Evolutionary conservation across 2,888 invertebrate genomes (phyloP), one percentile per base, ranked within the genome.

Genomic region (Leptinotarsa tumamoca): DNA sequence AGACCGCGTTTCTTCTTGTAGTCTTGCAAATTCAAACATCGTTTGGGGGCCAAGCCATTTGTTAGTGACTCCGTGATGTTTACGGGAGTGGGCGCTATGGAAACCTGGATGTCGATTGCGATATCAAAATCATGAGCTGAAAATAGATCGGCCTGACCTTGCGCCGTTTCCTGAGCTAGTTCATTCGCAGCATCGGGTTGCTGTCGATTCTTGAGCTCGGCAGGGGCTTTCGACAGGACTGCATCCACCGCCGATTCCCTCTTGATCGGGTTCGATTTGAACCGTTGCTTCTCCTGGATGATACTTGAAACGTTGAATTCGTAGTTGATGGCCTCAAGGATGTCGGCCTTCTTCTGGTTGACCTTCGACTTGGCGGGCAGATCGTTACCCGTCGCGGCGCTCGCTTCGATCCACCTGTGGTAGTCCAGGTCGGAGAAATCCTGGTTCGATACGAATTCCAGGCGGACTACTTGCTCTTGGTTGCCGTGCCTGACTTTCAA

Each of bases 381-480:
- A 1, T 89, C 88, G 77, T 89, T 87, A 13, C 89, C 89, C 86
- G 90, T 80, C 43, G 91, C 90, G 27, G 91, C 91, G 85, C 97
- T 95, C 0, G 96, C 93, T 83, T 96, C 95, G 80, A 94, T 91
- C 99, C 99, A 99, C 85, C 97, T 98, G 73, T 92, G 91, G 86
- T 96, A 99, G 87, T 99, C 99, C 2, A 92, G 92, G 51, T 98
- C 96, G 0, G 95, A 94, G 87, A 98, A 98, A 85, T 96, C 96
- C 84, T 96, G 95, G 90, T 99, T 99, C 27, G 98, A 98, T 27
- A 99, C 96, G 87, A 97, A 99, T 87, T 98, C 98, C 79, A 99
- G 89, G n/a, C 98, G 90, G 85, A 97, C 98, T 2, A 97, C 96
- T 15, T 96, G 90, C 86, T 97, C 97, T 80, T 97, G 95, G 0